These are phyloP conservation scores for Pteropus rufus DNA, from an alignment of 2,797 vertebrate species.

Conservation along the genomic window DNA sequence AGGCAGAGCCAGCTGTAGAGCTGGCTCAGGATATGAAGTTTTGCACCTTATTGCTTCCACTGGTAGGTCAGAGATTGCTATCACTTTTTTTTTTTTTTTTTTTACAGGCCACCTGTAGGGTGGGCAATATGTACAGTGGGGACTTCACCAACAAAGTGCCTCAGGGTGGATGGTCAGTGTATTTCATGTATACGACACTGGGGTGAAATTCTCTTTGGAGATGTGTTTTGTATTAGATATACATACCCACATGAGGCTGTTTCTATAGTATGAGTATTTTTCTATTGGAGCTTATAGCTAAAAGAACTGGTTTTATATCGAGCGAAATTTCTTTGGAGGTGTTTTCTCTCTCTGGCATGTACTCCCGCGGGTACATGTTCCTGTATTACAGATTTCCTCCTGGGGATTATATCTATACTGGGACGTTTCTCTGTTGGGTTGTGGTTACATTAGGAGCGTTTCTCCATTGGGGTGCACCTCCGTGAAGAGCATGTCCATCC, in stretches of 20 bases:
- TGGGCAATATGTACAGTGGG: not conserved
- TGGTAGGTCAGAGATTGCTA: not conserved
- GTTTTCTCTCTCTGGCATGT: not conserved
- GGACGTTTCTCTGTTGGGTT: not conserved
- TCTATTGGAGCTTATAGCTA: not conserved
- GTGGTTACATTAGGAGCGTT: not conserved
- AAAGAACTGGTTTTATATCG: not conserved
- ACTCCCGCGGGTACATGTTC: not conserved
- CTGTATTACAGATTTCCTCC: not conserved
- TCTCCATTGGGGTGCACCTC: not conserved
- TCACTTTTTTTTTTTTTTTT: not conserved
- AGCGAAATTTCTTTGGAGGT: not conserved
- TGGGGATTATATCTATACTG: not conserved
- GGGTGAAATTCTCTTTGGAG: not conserved
- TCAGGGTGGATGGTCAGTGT: not conserved
- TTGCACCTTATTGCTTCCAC: not conserved
- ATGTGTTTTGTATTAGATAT: not conserved
- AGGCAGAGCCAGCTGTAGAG: too few species aligned
- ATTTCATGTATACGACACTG: not conserved
- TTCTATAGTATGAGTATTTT: not conserved
- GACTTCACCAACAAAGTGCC: not conserved
- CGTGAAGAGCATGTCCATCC: not conserved
- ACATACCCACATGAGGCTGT: not conserved
- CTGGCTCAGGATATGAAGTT: not conserved
- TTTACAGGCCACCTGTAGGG: not conserved